phyloP scores from a whole-genome alignment of 2,888 invertebrate genomes.

The Ormyrus nitidulus region DNA sequence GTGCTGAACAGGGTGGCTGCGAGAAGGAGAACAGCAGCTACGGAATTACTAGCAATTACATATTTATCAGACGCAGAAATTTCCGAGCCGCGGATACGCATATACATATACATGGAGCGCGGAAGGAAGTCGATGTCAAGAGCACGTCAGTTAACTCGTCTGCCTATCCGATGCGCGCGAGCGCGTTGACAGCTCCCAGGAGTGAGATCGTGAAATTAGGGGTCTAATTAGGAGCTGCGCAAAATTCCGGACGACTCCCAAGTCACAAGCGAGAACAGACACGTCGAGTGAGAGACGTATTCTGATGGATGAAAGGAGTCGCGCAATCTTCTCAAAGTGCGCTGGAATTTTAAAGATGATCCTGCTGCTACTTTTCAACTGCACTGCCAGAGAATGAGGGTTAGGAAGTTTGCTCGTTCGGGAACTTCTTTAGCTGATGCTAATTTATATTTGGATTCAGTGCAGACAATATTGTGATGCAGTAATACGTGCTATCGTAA shows the following conservation, averaged over 20 bases:
- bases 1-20: background rate
- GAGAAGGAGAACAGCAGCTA: conserved; percentile 2
- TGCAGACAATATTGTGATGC: too few species aligned
- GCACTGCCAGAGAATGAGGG: too few species aligned
- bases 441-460: too few species aligned
- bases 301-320: conserved; percentile 18
- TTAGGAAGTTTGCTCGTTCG: too few species aligned
- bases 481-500: background rate
- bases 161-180: conserved; percentile 65
- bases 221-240: conserved; percentile 47
- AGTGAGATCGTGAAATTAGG: conserved; percentile 50
- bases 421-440: too few species aligned
- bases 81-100: conserved; percentile 55
- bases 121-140: conserved; percentile 40
- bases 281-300: conserved; percentile 21
- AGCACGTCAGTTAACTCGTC: conserved; percentile 46
- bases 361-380: background rate
- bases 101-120: conserved; percentile 15
- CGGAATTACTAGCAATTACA: conserved; percentile 64
- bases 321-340: background rate
- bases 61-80: conserved; percentile 69
- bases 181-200: conserved; percentile 62
- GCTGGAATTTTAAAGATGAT: conserved; percentile 49
- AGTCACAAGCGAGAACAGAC: background rate
- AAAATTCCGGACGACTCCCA: conserved; percentile 38